Evolutionary conservation across 2,888 invertebrate species (phyloP), one percentile per base, ranked within the genome.

Genomic region (Taphrorychus bicolor): DNA sequence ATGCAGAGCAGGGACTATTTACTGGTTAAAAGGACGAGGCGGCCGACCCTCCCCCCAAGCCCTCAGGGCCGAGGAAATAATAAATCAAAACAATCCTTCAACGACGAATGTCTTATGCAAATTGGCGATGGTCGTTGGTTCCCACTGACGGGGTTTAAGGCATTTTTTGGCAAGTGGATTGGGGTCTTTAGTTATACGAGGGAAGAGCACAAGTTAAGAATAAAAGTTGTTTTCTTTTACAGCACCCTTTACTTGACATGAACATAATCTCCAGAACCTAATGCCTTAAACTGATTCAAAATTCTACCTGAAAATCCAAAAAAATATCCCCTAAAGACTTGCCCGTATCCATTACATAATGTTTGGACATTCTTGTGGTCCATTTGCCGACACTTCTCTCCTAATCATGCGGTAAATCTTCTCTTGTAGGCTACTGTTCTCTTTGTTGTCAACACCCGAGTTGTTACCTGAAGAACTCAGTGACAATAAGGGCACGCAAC

Each of bases 71-170:
- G 57, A 59, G 56, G 60, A 59, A 60, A 73, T 75, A 78, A 82
- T 81, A 82, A 82, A 82, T 81, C 81, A 82, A 79, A 82, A 82
- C 80, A 81, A 76, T 72, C 73, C 76, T 76, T 75, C 76, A 75
- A 78, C 76, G 80, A 74, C 81, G 81, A 82, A 81, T 80, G 77
- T 76, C 76, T 70, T 79, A 81, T 81, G 81, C 81, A 81, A 81
- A 81, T 81, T 77, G 78, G n/a, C 74, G 68, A 72, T 56, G 64
- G 66, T 66, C 62, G 58, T 59, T 53, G 59, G 62, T 66, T 66
- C 69, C 66, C 69, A 70, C 66, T n/a, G n/a, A n/a, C n/a, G n/a
- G n/a, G n/a, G n/a, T n/a, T n/a, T n/a, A n/a, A n/a, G 59, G 63
- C 63, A 54, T 68, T 49, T 58, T 59, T 63, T 54, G 54, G 60